These are phyloP conservation scores for Phortica okadai DNA, from an alignment of 2,888 invertebrate genomes.

Conservation along the genomic window DNA sequence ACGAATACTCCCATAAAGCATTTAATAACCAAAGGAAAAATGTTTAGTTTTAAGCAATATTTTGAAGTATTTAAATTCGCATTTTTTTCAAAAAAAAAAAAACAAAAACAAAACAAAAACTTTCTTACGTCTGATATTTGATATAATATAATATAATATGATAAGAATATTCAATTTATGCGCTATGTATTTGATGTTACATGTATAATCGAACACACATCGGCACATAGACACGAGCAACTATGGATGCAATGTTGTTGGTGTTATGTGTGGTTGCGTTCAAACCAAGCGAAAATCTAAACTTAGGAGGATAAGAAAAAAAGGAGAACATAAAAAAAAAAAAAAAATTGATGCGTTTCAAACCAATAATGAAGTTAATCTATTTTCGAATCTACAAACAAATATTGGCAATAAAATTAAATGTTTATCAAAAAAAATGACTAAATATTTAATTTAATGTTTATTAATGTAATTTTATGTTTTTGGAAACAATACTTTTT, in stretches of 20 bases:
- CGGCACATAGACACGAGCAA: not conserved
- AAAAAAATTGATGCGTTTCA: conserved; percentile 37
- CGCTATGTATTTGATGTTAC: not conserved
- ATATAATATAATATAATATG: conserved; percentile 4
- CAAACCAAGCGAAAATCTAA: conserved; percentile 37
- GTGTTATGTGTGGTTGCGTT: conserved; percentile 2
- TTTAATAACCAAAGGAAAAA: conserved; percentile 22
- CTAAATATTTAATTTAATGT: conserved; percentile 61
- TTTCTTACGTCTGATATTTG: conserved; percentile 31
- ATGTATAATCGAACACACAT: conserved; percentile 4
- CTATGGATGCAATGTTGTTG: not conserved
- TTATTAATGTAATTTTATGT: conserved; percentile 56
- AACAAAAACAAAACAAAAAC: conserved; percentile 9
- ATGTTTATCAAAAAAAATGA: conserved; percentile 35
- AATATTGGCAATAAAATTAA: conserved; percentile 66
- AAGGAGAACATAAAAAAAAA: conserved; percentile 48
- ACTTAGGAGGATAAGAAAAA: conserved; percentile 43
- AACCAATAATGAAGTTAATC: conserved; percentile 44
- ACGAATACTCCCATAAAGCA: conserved; percentile 25
- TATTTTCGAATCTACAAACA: conserved; percentile 59
- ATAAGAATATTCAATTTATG: conserved; percentile 5
- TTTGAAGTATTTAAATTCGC: conserved; percentile 21
- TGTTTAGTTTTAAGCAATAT: conserved; percentile 15
- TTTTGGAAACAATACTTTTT: not conserved
- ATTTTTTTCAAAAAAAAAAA: not conserved